Evolutionary conservation across 2,888 invertebrate species (phyloP), one percentile per base, ranked within the genome.

Genomic region (Sesamia inferens): DNA sequence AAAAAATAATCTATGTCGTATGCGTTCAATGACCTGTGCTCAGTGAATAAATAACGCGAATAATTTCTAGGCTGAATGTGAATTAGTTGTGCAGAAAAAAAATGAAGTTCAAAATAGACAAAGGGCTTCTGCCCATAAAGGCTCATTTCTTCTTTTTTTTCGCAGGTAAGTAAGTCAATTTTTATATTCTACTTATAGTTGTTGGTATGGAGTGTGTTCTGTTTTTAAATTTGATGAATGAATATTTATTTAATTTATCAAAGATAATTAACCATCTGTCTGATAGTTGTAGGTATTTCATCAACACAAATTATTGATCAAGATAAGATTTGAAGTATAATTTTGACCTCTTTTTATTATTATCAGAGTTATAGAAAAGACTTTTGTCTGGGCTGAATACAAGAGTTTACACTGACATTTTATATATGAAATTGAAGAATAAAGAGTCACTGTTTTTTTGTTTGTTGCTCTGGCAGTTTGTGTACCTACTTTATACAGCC

Each of bases 131-230:
- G 92, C 98, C 98, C 16, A 97, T 99, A 67, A 99, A 99, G 96
- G 97, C 97, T 0, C 98, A 98, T 91, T 99, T 97, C 90, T 98
- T 99, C 94, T 98, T 98, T 91, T 98, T 98, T 87, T 98, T 98
- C 97, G 98, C 98, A 84, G 98, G 98, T 98, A 95, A 97, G 98
- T 98, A 95, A 97, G 97, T 58, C 10, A 13, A 13, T 63, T 74
- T 61, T 59, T 51, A 47, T 0, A 47, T n/a, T n/a, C 22, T 31
- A 7, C 54, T 48, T 2, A 2, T 31, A n/a, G 0, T 10, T 65
- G 65, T 31, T 65, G 54, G 0, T 31, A 19, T 19, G 13, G 24
- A 13, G 13, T 48, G 8, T 48, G n/a, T 10, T 31, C 13, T 10
- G 14, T 5, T 19, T 48, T 47, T 47, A 24, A 7, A 31, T 47